Evolutionary conservation across 2,113 vertebrate genomes (phyloP), one percentile per base, ranked within the genome.

Genomic region (Lophotis ruficrista): DNA sequence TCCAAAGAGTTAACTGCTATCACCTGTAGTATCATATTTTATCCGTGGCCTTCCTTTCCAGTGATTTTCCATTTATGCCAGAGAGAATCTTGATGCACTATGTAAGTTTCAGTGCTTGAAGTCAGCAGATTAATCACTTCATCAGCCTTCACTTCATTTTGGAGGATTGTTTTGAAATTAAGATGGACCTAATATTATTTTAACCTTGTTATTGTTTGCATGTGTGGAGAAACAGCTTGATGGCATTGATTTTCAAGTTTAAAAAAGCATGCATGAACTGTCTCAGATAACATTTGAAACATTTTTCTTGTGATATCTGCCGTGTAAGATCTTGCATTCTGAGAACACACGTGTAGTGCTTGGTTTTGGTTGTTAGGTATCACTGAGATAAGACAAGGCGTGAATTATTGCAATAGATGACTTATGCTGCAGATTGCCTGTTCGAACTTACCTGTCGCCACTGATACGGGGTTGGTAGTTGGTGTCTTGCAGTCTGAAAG

Each of bases 191-290:
- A 35, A 25, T 87, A 72, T 96, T 96, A 64, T 96, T 95, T 95
- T 95, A 97, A 92, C 96, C 91, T 96, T 61, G 57, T 65, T 94
- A 76, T 84, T 91, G 20, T 83, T 86, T 75, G 33, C 58, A 4
- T 82, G 37, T 62, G 80, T 58, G 33, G 30, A 8, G 64, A 68
- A 91, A 78, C 25, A 87, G 69, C 86, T 47, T 66, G 81, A 91
- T 64, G 65, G 16, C 70, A 23, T 24, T 38, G 33, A 84, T 93
- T 27, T 68, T 65, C 60, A 65, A 72, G 81, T 94, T 87, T 79
- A 43, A 66, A 91, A 95, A 82, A 72, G 50, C 69, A 87, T 22
- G 50, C 69, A 87, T 22, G 2, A 53, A 50, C 45, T 75, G 33
- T 92, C 57, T 83, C 5, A 4, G 69, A 38, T 79, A 76, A 72